A percentile compares a stretch with the other conserved stretches of the same genome.
Evolutionary conservation across 2,113 vertebrate genomes (phyloP).

Genomic region (Tychaedon coryphoeus): DNA sequence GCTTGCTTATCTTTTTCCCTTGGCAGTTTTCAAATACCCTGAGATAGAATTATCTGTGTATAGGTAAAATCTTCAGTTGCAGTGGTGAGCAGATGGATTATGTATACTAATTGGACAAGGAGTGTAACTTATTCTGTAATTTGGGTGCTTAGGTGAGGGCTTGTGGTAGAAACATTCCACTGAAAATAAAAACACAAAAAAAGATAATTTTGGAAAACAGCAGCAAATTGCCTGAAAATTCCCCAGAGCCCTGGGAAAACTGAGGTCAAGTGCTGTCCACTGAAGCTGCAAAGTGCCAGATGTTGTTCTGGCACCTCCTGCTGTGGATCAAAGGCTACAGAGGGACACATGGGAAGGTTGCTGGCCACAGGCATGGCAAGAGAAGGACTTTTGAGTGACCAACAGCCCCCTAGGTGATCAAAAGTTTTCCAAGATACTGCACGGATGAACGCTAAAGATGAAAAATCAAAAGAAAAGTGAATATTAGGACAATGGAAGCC

Average conservation of each 20-base stretch:
- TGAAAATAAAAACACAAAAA: not conserved
- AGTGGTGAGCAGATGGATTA: not conserved
- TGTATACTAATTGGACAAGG: not conserved
- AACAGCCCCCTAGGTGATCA: not conserved
- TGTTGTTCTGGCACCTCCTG: not conserved
- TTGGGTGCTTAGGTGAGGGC: not conserved
- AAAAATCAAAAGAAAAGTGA: not conserved
- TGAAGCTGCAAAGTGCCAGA: not conserved
- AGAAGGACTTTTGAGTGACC: not conserved
- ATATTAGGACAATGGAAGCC: not conserved
- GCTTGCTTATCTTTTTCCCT: not conserved
- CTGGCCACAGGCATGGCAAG: not conserved
- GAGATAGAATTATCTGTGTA: not conserved
- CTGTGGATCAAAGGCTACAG: not conserved
- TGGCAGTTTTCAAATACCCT: not conserved
- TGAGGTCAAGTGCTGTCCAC: not conserved
- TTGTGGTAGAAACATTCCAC: not conserved
- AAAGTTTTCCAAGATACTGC: not conserved
- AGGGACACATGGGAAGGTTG: accelerated
- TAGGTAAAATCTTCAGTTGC: not conserved
- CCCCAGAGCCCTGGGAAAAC: not conserved
- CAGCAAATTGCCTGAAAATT: not conserved
- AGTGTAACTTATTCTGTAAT: not conserved
- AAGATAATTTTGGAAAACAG: not conserved
- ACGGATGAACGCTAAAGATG: not conserved